Evolutionary conservation across 2,888 invertebrate species (phyloP).

Genomic region (Autographa gamma): DNA sequence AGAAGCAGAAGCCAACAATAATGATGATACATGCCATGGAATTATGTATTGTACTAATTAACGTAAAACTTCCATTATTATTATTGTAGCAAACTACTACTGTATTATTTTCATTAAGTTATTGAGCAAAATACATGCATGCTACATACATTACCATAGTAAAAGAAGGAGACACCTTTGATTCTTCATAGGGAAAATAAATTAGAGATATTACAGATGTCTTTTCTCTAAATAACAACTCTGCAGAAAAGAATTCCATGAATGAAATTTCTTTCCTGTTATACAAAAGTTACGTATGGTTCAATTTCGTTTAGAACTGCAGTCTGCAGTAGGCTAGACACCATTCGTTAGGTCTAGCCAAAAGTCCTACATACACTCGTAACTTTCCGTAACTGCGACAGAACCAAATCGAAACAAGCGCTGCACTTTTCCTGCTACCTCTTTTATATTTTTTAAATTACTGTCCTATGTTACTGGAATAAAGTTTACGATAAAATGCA

Average conservation of each 20-base stretch:
- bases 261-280: not conserved
- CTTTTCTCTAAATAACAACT: not conserved
- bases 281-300: not conserved
- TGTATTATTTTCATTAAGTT: no score
- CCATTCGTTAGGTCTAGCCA: conserved; percentile 1
- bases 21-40: no score
- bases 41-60: no score
- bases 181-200: not conserved
- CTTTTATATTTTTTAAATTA: conserved; percentile 1
- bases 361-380: not conserved
- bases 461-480: not conserved
- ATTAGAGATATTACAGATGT: not conserved
- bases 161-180: no score
- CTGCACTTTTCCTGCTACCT: not conserved
- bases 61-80: no score
- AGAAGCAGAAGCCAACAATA: no score
- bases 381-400: conserved; percentile 7
- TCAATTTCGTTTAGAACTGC: conserved; percentile 3
- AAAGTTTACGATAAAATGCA: not conserved
- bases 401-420: not conserved
- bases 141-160: no score
- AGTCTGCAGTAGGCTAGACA: not conserved
- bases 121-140: no score
- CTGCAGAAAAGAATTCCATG: not conserved
- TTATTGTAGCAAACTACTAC: no score